Conservation (phyloP, 2,797 vertebrate genomes). For the Neostethus bicornis region DNA sequence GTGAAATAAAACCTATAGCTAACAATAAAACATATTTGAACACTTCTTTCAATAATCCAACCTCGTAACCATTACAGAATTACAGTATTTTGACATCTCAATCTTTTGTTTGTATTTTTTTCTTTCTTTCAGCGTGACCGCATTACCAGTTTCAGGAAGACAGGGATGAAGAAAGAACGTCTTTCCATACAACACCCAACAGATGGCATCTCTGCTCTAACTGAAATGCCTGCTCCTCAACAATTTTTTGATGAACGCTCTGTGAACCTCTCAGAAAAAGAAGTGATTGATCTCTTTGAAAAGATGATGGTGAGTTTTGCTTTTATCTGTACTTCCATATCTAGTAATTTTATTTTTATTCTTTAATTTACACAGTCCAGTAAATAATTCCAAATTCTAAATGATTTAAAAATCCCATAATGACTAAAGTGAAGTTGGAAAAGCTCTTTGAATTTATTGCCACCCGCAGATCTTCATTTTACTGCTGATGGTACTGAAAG, state of each 20-base stretch:
- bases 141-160: conserved; percentile 95
- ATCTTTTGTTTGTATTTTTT: conserved; percentile 60
- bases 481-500: conserved; percentile 26
- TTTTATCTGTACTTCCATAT: too few relatives aligned
- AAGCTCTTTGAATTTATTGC: conserved; percentile 7
- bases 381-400: conserved; percentile 19
- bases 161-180: conserved; percentile 91
- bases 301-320: conserved; percentile 96
- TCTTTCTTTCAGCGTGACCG: conserved; percentile 89
- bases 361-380: conserved; percentile 12
- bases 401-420: conserved; percentile 4
- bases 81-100: conserved; percentile 23
- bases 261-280: conserved; percentile 95
- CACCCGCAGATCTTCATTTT: conserved; percentile 17
- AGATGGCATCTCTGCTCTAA: conserved; percentile 83
- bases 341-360: too few relatives aligned
- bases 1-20: conserved; percentile 5
- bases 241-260: conserved; percentile 91
- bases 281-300: conserved; percentile 97
- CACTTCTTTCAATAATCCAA: background rate
- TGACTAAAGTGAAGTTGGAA: conserved; percentile 12
- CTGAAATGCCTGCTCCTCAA: conserved; percentile 89
- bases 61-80: background rate
- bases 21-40: background rate
- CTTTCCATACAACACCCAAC: conserved; percentile 94